phyloP scores from a whole-genome alignment of 2,113 vertebrate genomes.

The Charina bottae region DNA sequence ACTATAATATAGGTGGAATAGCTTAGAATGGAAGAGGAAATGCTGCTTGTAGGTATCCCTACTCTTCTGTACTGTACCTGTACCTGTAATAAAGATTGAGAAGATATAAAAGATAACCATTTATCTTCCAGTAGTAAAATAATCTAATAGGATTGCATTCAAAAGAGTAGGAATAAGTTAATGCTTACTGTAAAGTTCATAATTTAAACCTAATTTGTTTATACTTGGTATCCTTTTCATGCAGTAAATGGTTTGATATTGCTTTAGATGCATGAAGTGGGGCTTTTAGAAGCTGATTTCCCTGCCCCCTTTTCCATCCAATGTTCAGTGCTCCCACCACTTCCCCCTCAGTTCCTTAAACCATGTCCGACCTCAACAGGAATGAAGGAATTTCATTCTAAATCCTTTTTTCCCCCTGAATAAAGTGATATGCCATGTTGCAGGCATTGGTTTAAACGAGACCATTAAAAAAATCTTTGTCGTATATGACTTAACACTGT shows the following conservation, averaged over 20 bases:
- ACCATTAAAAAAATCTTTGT: slow-evolving; percentile 49
- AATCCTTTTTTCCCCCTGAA: neutral
- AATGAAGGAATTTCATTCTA: slow-evolving; percentile 44
- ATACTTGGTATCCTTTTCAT: slow-evolving; percentile 17
- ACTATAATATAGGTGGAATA: slow-evolving; percentile 28
- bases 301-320: neutral
- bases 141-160: slow-evolving; percentile 35
- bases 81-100: slow-evolving; percentile 36
- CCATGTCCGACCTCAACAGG: neutral
- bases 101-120: neutral
- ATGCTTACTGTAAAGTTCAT: slow-evolving; percentile 15
- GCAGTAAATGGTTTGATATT: slow-evolving; percentile 37
- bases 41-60: neutral
- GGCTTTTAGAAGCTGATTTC: neutral
- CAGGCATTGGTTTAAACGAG: slow-evolving; percentile 50
- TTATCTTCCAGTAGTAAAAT: neutral
- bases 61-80: neutral
- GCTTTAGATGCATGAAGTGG: neutral
- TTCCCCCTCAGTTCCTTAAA: neutral
- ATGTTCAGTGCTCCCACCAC: neutral
- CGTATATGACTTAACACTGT: slow-evolving; percentile 54
- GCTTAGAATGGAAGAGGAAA: neutral
- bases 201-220: slow-evolving; percentile 27
- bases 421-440: slow-evolving; percentile 37
- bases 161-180: slow-evolving; percentile 6